A percentile compares a stretch with the other conserved stretches of the same genome.
phyloP scores from a whole-genome alignment of 2,113 vertebrate species.

The Apus apus region DNA sequence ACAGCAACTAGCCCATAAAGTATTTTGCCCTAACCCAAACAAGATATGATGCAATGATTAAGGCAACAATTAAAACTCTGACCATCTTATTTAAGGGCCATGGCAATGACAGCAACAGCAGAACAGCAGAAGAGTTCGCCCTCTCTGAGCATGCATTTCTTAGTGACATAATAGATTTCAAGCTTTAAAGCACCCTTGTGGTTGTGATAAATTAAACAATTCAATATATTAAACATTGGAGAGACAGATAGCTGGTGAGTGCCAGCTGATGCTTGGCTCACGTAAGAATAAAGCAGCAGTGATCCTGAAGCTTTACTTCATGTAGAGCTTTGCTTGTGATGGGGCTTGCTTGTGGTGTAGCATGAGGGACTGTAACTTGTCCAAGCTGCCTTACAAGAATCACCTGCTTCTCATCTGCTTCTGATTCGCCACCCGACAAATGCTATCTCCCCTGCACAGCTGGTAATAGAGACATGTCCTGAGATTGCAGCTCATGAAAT shows the following conservation, averaged over 20 bases:
- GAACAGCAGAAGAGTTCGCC: not conserved
- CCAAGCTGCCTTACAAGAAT: not conserved
- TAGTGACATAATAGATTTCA: not conserved
- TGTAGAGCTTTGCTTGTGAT: not conserved
- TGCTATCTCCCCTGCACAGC: not conserved
- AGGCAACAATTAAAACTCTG: not conserved
- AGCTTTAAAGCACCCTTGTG: slow-evolving; percentile 4
- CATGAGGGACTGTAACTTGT: not conserved
- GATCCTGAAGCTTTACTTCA: not conserved
- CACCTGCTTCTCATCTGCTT: not conserved
- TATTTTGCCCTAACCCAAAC: not conserved
- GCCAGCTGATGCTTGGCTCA: not conserved
- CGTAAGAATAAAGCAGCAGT: not conserved
- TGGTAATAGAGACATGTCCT: not conserved
- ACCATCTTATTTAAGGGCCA: not conserved
- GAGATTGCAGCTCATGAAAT: not conserved
- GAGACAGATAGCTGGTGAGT: not conserved
- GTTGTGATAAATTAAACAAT: slow-evolving; percentile 17
- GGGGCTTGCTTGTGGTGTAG: not conserved
- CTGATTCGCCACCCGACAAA: not conserved
- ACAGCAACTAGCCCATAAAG: not conserved
- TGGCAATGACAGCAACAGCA: not conserved
- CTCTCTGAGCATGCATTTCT: not conserved
- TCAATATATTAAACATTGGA: slow-evolving; percentile 6
- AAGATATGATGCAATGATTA: slow-evolving; percentile 12